Percentiles rank a stretch among this genome's conserved stretches.
Conservation (phyloP, 2,113 vertebrate species). For the Xyrauchen texanus region DNA sequence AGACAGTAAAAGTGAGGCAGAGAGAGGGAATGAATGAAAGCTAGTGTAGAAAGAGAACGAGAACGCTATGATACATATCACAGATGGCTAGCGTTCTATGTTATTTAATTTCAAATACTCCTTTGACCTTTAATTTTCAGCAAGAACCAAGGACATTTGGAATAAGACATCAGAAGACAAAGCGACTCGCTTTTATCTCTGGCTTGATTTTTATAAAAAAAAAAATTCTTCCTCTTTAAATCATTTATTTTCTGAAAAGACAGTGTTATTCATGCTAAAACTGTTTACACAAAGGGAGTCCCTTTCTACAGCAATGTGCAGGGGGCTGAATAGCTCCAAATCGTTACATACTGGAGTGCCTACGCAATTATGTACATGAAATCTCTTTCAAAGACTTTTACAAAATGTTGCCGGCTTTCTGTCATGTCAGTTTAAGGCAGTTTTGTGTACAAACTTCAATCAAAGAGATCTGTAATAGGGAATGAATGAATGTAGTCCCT, state of each 20-base stretch:
- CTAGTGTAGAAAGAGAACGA: neutral
- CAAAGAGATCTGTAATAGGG: constrained; percentile 54
- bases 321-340: constrained; percentile 22
- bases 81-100: neutral
- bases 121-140: constrained; percentile 7
- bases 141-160: neutral
- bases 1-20: neutral
- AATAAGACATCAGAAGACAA: constrained; percentile 12
- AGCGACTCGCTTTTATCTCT: constrained; percentile 1
- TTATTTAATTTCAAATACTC: constrained; percentile 17
- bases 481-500: constrained; percentile 59
- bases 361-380: constrained; percentile 31
- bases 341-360: constrained; percentile 44
- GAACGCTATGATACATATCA: neutral
- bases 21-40: neutral
- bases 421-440: constrained; percentile 37
- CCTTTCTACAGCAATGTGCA: constrained; percentile 26
- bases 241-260: constrained; percentile 12
- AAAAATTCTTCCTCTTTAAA: neutral
- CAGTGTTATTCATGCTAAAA: constrained; percentile 30
- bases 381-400: constrained; percentile 32
- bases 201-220: constrained; percentile 5
- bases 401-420: constrained; percentile 10
- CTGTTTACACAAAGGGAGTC: constrained; percentile 21
- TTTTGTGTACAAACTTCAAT: constrained; percentile 53